Base-by-base conservation (phyloP, 2,797 vertebrate species). In the Calcarius lapponicus region DNA sequence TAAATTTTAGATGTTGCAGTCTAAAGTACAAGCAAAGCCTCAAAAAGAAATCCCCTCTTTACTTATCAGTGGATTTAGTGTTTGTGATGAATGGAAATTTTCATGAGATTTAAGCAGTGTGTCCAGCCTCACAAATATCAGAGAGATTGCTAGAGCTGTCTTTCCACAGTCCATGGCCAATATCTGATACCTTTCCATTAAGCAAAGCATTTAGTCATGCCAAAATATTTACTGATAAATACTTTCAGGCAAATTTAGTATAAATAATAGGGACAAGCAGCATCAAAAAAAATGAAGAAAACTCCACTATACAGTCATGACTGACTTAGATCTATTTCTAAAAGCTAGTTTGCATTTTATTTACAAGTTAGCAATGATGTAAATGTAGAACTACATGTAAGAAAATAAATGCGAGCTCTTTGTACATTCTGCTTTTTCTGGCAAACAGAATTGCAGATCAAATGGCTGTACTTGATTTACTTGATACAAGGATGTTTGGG, bases 161-260 rank as follows among this genome's bases (percentile, higher is more conserved):
- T 92, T 95, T 93, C 57, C 72, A 72, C 11, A 70, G 14, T 11
- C 20, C 64, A 74, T 22, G 13, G 72, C 78, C 60, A 93, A 29
- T 76, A 70, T 60, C 47, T 70, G 62, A 74, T 74, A 69, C 14
- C 47, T 89, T 74, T 36, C 25, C 28, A 47, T 74, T 43, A 89
- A 71, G 16, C 6, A 6, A 66, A 86, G 31, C 42, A 57, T 80
- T 88, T 76, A 67, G 36, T 61, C 1, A 3, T 24, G 74, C 62
- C 80, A 95, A 73, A 86, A 70, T 40, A 61, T 22, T 73, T 45
- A 25, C 48, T 67, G 61, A 90, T n/a, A 94, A 97, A 92, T 22
- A 7, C 6, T 84, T 57, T 19, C 24, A 66, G 54, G 43, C 36
- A 84, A 79, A 88, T 11, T 5, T 22, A 62, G 29, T 72, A 53